phyloP scores from a whole-genome alignment of 2,113 vertebrate species.

The Notothenia coriiceps region DNA sequence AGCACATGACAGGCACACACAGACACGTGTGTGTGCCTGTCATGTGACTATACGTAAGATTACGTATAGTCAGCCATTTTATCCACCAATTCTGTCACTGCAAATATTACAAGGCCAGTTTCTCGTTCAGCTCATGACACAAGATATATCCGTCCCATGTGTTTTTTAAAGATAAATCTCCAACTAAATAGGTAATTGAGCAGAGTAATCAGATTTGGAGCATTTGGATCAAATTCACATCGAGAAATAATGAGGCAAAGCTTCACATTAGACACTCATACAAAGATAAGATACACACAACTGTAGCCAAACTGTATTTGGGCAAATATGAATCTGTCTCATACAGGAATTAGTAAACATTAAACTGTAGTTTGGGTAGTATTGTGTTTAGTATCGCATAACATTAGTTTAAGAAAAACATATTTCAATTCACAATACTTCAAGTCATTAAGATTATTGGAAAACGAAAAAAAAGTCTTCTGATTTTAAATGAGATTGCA shows the following conservation, averaged over 20 bases:
- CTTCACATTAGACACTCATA: slow-evolving; percentile 10
- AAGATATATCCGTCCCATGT: not conserved
- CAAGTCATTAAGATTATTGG: not conserved
- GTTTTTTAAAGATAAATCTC: slow-evolving; percentile 17
- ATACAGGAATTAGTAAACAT: not conserved
- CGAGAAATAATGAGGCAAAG: slow-evolving; percentile 45
- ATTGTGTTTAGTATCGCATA: not conserved
- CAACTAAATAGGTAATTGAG: slow-evolving; percentile 40
- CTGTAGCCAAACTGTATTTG: not conserved
- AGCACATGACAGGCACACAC: not conserved
- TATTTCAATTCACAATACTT: not conserved
- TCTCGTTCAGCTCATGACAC: slow-evolving; percentile 1
- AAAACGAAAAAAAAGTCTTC: not conserved
- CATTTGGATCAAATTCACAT: slow-evolving; percentile 31
- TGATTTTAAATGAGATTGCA: not conserved
- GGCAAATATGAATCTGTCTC: not conserved
- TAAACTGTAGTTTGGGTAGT: not conserved
- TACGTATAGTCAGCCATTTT: not conserved
- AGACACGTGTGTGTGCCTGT: not conserved
- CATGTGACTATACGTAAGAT: too few species aligned
- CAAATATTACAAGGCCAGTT: not conserved
- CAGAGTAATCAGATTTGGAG: slow-evolving; percentile 17
- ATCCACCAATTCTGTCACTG: not conserved
- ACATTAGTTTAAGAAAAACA: not conserved
- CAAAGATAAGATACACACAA: not conserved